These are phyloP conservation scores for Drosophila ezoana DNA, from an alignment of 2,888 invertebrate genomes.

Conservation along the genomic window DNA sequence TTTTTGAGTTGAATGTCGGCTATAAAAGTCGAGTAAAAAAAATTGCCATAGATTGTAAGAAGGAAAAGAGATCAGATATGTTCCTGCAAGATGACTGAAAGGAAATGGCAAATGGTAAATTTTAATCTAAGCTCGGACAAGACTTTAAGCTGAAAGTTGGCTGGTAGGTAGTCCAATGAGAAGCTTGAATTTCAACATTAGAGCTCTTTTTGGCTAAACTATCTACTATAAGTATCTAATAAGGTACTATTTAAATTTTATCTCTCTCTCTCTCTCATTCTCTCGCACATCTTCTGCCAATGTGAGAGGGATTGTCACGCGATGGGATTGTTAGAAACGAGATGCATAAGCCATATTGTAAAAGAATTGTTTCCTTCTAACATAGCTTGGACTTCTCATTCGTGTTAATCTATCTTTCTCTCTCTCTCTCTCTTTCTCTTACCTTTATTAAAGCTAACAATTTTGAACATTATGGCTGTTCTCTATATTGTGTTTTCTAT, in stretches of 20 bases:
- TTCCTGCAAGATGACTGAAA: conserved; percentile 2
- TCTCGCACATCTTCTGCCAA: no score
- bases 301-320: no score
- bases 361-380: no score
- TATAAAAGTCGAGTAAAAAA: conserved; percentile 32
- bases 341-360: no score
- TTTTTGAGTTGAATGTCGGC: conserved; percentile 49
- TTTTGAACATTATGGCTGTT: no score
- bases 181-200: not conserved
- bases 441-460: no score
- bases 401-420: no score
- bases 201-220: no score
- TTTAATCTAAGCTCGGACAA: conserved; percentile 23
- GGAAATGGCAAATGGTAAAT: conserved; percentile 24
- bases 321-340: no score
- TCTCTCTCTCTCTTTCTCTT: not conserved
- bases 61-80: conserved; percentile 32
- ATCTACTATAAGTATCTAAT: no score
- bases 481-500: not conserved
- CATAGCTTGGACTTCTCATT: no score
- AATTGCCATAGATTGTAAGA: conserved; percentile 15
- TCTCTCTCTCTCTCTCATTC: not conserved
- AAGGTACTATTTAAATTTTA: not conserved
- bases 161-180: not conserved
- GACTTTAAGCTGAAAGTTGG: conserved; percentile 3